These are phyloP conservation scores for Scelioninae gen. 2 DNA, from an alignment of 2,888 invertebrate genomes.

Conservation along the genomic window DNA sequence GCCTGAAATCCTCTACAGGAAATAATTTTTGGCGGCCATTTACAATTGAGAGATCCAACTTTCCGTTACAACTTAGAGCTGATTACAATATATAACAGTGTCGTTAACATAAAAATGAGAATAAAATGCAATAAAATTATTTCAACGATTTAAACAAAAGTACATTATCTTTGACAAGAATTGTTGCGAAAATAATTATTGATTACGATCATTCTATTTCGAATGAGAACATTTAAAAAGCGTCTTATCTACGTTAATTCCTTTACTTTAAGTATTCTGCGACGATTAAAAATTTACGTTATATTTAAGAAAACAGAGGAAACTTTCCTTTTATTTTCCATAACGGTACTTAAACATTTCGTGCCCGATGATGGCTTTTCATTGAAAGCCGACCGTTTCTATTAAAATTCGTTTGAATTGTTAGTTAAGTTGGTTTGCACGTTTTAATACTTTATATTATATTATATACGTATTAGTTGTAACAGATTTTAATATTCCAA, in stretches of 20 bases:
- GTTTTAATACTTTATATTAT: slow-evolving; percentile 53
- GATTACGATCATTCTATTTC: slow-evolving; percentile 1
- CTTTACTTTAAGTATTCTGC: slow-evolving; percentile 12
- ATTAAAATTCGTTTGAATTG: slow-evolving; percentile 35
- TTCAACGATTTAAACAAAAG: no score
- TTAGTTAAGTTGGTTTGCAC: slow-evolving; percentile 54
- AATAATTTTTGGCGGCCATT: no score
- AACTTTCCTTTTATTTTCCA: slow-evolving; percentile 14
- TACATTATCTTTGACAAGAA: slow-evolving; percentile 31
- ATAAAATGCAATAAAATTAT: no score
- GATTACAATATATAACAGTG: no score
- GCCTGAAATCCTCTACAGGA: no score
- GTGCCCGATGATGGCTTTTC: slow-evolving; percentile 3
- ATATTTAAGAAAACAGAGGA: not conserved
- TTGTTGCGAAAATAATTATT: slow-evolving; percentile 35
- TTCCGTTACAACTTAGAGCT: no score
- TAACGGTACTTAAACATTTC: slow-evolving; percentile 46
- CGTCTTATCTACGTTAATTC: slow-evolving; percentile 9
- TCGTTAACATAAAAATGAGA: no score
- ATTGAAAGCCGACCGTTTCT: slow-evolving; percentile 13
- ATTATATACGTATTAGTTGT: slow-evolving; percentile 45
- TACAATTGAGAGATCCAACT: no score
- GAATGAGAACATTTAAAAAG: slow-evolving; percentile 1
- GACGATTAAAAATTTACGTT: slow-evolving; percentile 8
- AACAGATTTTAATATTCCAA: slow-evolving; percentile 42